These are phyloP conservation scores for Steinernema hermaphroditum DNA, from an alignment of 2,888 invertebrate species.

Conservation along the genomic window DNA sequence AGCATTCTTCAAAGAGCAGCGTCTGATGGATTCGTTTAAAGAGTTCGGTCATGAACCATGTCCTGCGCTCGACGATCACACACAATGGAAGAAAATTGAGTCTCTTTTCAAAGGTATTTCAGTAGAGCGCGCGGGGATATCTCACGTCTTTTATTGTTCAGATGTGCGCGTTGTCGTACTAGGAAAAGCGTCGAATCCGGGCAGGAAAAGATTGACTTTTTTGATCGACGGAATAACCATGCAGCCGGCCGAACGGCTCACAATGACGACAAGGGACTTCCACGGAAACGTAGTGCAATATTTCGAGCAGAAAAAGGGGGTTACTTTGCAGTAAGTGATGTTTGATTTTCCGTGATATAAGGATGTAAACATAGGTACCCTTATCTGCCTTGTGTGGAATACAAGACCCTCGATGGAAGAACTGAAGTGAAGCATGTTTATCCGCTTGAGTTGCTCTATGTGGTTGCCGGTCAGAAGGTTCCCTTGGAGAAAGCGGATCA, in stretches of 20 bases:
- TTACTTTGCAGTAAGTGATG: neutral
- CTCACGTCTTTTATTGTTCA: too few species aligned
- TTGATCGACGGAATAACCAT: neutral
- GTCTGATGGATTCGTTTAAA: neutral
- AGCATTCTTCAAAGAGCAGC: constrained; percentile 37
- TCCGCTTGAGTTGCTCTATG: constrained; percentile 36
- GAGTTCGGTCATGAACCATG: neutral
- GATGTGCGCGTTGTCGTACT: constrained; percentile 5
- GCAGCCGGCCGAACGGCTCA: neutral
- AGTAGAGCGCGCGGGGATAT: too few species aligned
- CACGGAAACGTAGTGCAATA: neutral
- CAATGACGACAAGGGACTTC: neutral
- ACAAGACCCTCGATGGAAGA: neutral
- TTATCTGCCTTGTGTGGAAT: neutral
- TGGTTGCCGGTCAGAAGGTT: constrained; percentile 40
- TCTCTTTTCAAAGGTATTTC: neutral
- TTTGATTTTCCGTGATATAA: too few species aligned
- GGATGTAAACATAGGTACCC: too few species aligned
- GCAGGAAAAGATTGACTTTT: neutral
- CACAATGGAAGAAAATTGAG: neutral
- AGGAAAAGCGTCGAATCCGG: neutral
- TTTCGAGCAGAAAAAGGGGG: neutral
- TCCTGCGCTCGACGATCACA: neutral
- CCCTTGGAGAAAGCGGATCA: constrained; percentile 42
- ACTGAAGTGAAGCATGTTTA: neutral